A percentile compares a stretch with the other conserved stretches of the same genome.
Conservation (phyloP, 2,888 invertebrate species). For the Lypha dubia region DNA sequence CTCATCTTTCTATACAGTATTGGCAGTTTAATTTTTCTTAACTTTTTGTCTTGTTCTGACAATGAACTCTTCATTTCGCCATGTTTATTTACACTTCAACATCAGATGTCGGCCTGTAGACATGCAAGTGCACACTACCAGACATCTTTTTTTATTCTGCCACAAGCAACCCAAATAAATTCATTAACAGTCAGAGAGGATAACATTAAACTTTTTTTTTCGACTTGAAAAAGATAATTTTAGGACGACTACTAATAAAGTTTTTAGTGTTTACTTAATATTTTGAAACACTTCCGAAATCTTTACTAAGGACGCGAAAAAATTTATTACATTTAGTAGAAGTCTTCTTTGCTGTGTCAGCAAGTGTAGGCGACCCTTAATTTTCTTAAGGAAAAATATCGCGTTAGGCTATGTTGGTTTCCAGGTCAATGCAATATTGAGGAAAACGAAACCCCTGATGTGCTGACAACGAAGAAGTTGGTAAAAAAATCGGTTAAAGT, state of each 20-base stretch:
- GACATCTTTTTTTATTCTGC: not conserved
- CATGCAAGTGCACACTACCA: not conserved
- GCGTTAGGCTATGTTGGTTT: too few relatives aligned
- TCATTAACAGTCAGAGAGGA: not conserved
- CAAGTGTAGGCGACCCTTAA: too few relatives aligned
- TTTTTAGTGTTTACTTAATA: not conserved
- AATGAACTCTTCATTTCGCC: constrained; percentile 73
- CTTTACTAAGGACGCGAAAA: not conserved
- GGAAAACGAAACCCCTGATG: too few relatives aligned
- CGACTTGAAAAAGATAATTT: constrained; percentile 53
- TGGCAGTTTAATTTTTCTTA: constrained; percentile 32
- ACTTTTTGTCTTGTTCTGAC: constrained; percentile 33
- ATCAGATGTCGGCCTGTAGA: constrained; percentile 73
- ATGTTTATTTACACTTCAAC: constrained; percentile 81
- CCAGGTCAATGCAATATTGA: too few relatives aligned
- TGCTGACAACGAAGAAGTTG: too few relatives aligned
- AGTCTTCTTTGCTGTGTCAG: too few relatives aligned
- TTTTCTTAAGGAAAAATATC: too few relatives aligned
- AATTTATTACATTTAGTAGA: too few relatives aligned
- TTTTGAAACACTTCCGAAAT: not conserved
- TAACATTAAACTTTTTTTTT: constrained; percentile 26
- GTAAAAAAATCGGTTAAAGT: too few relatives aligned
- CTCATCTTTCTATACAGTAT: constrained; percentile 12
- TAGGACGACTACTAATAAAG: not conserved
- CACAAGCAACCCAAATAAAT: not conserved